Base-by-base conservation (phyloP, 2,888 invertebrate genomes). In the Spilosoma lubricipeda region DNA sequence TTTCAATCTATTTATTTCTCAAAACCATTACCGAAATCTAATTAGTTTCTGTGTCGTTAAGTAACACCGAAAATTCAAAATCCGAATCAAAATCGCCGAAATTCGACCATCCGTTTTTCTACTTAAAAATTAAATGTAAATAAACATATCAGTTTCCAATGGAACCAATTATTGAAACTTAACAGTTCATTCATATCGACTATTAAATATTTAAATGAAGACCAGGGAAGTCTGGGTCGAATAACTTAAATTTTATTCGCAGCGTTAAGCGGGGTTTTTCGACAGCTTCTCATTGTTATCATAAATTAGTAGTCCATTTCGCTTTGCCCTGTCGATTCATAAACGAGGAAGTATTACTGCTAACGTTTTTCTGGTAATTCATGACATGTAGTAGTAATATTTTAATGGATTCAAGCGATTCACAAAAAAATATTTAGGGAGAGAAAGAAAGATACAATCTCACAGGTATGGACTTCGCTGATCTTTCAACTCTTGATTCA, bases 231-330 rank as follows among this genome's bases (percentile, higher is more conserved):
- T 76, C 86, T 83, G 80, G 84, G 83, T 77, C 77, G 80, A 85
- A 85, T 88, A 88, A 89, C 86, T 87, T 87, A 84, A 90, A 90
- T 92, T 90, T 91, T 92, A 92, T 92, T 91, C 90, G 91, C 90
- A 89, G 88, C 86, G 82, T 84, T 87, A 82, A 71, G 80, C 79
- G 75, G 82, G 86, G 83, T 86, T 89, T 90, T 91, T 88, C 79
- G 78, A 87, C 86, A 88, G 89, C 87, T 83, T 91, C 89, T 86
- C 87, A 88, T 90, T 90, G 88, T 89, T 87, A 86, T 82, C 83
- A 85, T 86, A 88, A 89, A 89, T 90, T 87, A 87, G 87, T 87
- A 89, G 88, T 87, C 90, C 81, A 85, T 87, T 88, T 52, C 86
- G 77, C 84, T 84, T 84, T 80, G 80, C 76, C 80, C 83, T 74